Evolutionary conservation across 2,888 invertebrate genomes (phyloP).

Genomic region (Cheilosia impressa): DNA sequence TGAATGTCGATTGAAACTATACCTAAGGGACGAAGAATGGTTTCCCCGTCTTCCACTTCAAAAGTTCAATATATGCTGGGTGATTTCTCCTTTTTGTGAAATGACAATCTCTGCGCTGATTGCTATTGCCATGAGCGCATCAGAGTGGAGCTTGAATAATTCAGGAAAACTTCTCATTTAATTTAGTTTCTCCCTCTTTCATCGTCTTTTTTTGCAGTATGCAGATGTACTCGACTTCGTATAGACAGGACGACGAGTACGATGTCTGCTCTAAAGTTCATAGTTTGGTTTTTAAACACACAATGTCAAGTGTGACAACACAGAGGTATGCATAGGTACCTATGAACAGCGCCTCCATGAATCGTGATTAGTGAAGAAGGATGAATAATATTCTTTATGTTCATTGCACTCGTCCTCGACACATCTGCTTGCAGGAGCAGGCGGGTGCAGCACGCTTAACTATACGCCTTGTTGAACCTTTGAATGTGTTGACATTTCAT

Average conservation of each 20-base stretch:
- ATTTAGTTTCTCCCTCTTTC: conserved; percentile 50
- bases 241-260: not conserved
- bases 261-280: conserved; percentile 56
- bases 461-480: conserved; percentile 53
- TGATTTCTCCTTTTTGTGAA: not conserved
- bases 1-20: not conserved
- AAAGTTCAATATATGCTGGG: conserved; percentile 21
- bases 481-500: conserved; percentile 71
- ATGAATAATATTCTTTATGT: conserved; percentile 16
- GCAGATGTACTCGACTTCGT: not conserved
- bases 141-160: conserved; percentile 43
- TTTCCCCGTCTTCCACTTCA: not conserved
- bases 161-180: conserved; percentile 37
- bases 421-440: conserved; percentile 51
- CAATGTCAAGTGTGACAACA: conserved; percentile 68
- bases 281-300: conserved; percentile 54
- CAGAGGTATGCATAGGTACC: not conserved
- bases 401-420: conserved; percentile 64
- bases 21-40: not conserved
- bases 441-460: conserved; percentile 49
- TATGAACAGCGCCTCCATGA: conserved; percentile 20
- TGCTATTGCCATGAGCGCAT: conserved; percentile 21
- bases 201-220: conserved; percentile 7
- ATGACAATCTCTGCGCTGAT: conserved; percentile 40
- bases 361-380: conserved; percentile 33